Evolutionary conservation across 2,888 invertebrate genomes (phyloP), one percentile per base, ranked within the genome.

Genomic region (Uropetala carovei): DNA sequence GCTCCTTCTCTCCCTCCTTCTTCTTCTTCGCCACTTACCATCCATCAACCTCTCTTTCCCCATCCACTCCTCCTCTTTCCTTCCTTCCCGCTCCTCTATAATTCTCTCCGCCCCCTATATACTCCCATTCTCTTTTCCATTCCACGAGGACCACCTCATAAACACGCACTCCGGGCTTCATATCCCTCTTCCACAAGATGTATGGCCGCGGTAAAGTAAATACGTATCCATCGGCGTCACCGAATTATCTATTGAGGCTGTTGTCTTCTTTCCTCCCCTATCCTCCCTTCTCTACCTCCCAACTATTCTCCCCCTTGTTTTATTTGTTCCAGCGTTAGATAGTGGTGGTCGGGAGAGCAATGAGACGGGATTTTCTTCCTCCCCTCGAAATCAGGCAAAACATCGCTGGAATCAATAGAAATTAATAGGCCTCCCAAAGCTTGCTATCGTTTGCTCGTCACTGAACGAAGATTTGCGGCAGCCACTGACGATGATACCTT

Each of bases 71-170:
- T 43, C 43, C 43, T 43, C 43, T 5, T 43, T 43, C 43, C 43
- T 43, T 43, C 43, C 43, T 27, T 27, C 27, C 75, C 5, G 75
- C 75, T 27, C 75, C 43, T 43, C 43, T 43, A 75, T 75, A 75
- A 75, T 27, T 75, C 75, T 27, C 75, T 68, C 75, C 75, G 75
- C 2, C 13, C 75, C 43, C 43, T 43, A 43, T 43, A 43, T 43
- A 43, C 43, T 43, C 43, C 43, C 43, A 43, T 43, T 43, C 43
- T 43, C 43, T 75, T 75, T 75, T 75, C 68, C 68, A 22, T 68
- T 68, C 22, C 75, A 75, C 22, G 75, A 75, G 75, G 75, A 75
- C 75, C 75, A 75, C 75, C 75, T 75, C 75, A 75, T 75, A 75
- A 75, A 75, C 75, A 75, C 75, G 75, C 75, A 75, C 75, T 75